Evolutionary conservation across 2,797 vertebrate species (phyloP), one percentile per base, ranked within the genome.

Genomic region (Notolabrus celidotus): DNA sequence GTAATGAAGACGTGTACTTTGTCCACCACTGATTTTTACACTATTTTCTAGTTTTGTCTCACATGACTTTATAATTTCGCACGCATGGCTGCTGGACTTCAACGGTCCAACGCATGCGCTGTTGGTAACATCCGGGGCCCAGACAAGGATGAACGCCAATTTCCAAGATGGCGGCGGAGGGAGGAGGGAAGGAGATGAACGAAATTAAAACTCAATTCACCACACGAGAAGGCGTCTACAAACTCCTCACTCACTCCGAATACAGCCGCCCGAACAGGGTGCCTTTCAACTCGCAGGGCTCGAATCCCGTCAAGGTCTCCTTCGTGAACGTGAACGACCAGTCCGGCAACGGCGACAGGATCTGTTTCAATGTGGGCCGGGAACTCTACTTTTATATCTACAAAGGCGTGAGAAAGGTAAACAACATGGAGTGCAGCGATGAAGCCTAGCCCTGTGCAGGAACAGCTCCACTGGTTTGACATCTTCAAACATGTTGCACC

Each of bases 101-200:
- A 23, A 55, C 49, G 1, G 7, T 31, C 0, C 20, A 0, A 56
- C 93, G 94, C 93, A 87, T 96, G 96, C 96, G 95, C 94, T 34
- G 86, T 93, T 71, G 56, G 61, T 63, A 84, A 94, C 94, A 98
- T 98, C 96, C 96, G 96, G 96, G 96, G 83, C 73, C 83, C 87
- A 92, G 95, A 94, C 95, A 95, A 96, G 96, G 96, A 98, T 99
- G 97, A 97, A 95, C 94, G 96, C 95, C 96, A 95, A 95, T 96
- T 96, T 97, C 92, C 96, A 98, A 98, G 96, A 98, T 99, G 97
- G 97, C 97, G 97, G 95, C 97, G 96, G 97, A 98, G 97, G 97
- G 97, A 97, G 97, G 97, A 91, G 90, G 96, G 96, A 98, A 99
- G 96, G 97, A 98, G 97, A 98, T 98, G 96, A 98, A 98, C 97